Conservation (phyloP, 2,113 vertebrate genomes). For the Epinephelus moara region DNA sequence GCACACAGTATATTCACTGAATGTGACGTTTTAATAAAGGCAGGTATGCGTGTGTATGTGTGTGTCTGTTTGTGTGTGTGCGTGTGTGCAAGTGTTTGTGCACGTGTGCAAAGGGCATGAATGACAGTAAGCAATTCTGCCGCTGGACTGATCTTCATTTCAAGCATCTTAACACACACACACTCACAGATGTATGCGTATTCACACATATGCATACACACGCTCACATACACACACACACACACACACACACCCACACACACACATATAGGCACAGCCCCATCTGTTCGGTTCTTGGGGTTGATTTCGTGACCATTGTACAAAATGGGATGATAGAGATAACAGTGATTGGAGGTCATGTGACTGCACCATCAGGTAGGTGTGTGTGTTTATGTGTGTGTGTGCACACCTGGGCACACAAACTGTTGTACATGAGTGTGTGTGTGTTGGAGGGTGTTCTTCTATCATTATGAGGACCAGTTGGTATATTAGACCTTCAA, state of each 20-base stretch:
- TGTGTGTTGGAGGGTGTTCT: neutral
- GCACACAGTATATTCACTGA: conserved; percentile 74
- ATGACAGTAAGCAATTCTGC: conserved; percentile 77
- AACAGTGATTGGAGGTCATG: conserved; percentile 65
- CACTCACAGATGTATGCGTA: conserved; percentile 16
- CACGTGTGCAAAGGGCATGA: conserved; percentile 65
- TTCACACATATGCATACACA: neutral
- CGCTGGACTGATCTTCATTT: conserved; percentile 77
- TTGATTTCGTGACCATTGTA: conserved; percentile 68
- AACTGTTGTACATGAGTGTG: neutral
- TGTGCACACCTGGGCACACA: conserved; percentile 17
- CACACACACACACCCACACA: conserved; percentile 14
- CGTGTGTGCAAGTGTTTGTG: conserved; percentile 7
- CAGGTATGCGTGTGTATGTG: conserved; percentile 49
- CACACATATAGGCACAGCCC: conserved; percentile 39
- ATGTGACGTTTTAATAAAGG: conserved; percentile 82
- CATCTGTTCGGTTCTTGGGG: conserved; percentile 71
- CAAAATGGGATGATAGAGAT: conserved; percentile 67
- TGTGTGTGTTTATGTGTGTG: conserved; percentile 44
- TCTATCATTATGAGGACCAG: neutral
- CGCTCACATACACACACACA: neutral
- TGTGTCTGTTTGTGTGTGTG: neutral
- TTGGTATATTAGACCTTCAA: neutral
- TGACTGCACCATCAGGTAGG: conserved; percentile 71
- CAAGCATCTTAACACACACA: conserved; percentile 54